Base-by-base conservation (phyloP, 2,113 vertebrate genomes). In the Xiphophorus couchianus region DNA sequence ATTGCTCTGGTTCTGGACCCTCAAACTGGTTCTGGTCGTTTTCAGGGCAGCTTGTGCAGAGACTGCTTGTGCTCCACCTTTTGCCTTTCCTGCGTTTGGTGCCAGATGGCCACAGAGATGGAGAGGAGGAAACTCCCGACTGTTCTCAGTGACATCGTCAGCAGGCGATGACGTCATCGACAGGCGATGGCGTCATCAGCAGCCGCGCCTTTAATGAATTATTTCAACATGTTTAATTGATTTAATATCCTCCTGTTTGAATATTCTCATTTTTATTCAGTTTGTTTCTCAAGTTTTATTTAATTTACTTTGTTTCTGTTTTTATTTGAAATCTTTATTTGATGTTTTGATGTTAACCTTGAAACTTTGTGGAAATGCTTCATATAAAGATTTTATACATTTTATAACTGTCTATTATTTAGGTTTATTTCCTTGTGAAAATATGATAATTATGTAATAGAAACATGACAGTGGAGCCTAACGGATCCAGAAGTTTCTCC, bases 61-160 rank as follows among this genome's bases (percentile, higher is more conserved):
- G 89, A 91, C 89, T 91, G 89, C 42, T 0, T 83, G 62, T 72
- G 25, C 29, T 70, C 89, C 78, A 71, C 73, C 68, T 87, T 44
- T 81, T 91, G 89, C 58, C 8, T 1, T 0, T 1, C 61, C 5
- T 91, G 89, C 4, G 77, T 83, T 19, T 92, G 90, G 90, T 87
- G 86, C 66, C 90, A 92, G 54, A 78, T 92, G 15, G 65, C 86
- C 81, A 69, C 81, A 29, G 87, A 92, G 80, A 81, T 84, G 66
- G 87, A 79, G 54, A 69, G 25, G 0, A 67, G 78, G 65, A 25
- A 27, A 5, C n/a, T 78, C 1, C 84, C 86, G 14, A 33, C 71
- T 5, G 0, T 73, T 39, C 73, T 86, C 2, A 8, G 83, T 65
- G 88, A 87, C 88, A 71, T 87, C 78, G 25, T 82, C 64, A 5